Evolutionary conservation across 2,797 vertebrate species (phyloP).

Genomic region (Xiphorhynchus erythropygius): DNA sequence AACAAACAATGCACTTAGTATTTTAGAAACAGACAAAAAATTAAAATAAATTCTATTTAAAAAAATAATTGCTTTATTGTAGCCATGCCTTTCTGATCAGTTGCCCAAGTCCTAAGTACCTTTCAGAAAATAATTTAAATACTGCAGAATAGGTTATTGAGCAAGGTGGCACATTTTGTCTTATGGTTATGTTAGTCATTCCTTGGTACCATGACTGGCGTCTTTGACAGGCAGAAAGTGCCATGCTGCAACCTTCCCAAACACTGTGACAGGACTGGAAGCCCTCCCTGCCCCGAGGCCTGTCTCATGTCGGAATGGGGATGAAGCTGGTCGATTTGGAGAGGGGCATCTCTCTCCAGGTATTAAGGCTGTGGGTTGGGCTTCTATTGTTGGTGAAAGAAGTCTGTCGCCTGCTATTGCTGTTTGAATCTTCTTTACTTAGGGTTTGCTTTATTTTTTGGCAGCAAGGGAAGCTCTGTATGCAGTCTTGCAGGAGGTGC

Average conservation of each 20-base stretch:
- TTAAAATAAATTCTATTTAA: neutral
- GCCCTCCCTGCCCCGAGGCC: neutral
- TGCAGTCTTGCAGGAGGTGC: constrained; percentile 91
- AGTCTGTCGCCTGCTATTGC: constrained; percentile 86
- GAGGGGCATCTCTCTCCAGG: constrained; percentile 85
- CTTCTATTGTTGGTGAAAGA: constrained; percentile 87
- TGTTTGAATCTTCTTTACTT: constrained; percentile 91
- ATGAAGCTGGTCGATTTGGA: constrained; percentile 73
- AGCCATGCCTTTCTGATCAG: neutral
- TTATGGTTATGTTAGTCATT: neutral
- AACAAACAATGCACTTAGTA: neutral
- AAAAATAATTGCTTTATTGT: constrained; percentile 48
- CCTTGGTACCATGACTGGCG: neutral
- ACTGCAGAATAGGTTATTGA: neutral
- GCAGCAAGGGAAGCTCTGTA: constrained; percentile 86
- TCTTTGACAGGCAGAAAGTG: neutral
- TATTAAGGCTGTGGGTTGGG: constrained; percentile 82
- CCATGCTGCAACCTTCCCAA: neutral
- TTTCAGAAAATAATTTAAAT: constrained; percentile 19
- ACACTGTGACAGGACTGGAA: neutral
- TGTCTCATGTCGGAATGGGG: constrained; percentile 69
- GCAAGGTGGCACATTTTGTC: neutral
- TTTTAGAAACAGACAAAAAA: neutral
- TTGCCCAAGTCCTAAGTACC: constrained; percentile 8
- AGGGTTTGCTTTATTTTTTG: constrained; percentile 74